phyloP scores from a whole-genome alignment of 2,888 invertebrate species.

The Cantharis nigra region DNA sequence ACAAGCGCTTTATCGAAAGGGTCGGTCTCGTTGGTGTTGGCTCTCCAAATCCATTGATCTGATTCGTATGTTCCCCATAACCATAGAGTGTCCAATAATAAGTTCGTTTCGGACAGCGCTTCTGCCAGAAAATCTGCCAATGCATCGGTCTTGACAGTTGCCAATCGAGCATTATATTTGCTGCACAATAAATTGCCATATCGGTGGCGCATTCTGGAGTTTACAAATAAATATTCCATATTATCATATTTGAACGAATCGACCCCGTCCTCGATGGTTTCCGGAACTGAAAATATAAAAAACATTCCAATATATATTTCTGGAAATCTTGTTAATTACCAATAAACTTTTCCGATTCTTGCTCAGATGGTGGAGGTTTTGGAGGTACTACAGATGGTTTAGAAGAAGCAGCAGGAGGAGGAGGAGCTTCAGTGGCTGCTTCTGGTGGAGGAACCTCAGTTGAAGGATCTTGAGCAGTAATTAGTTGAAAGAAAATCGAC shows the following conservation, averaged over 20 bases:
- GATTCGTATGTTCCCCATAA: background rate
- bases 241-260: background rate
- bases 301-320: background rate
- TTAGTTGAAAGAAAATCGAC: background rate
- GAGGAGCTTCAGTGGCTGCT: no score
- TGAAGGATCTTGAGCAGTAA: background rate
- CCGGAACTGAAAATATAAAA: background rate
- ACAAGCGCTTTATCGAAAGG: accelerated
- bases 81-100: conserved; percentile 51
- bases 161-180: conserved; percentile 42
- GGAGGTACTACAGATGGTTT: no score
- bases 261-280: background rate
- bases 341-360: background rate
- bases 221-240: background rate
- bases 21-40: background rate
- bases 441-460: no score
- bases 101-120: conserved; percentile 56
- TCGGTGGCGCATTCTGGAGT: background rate
- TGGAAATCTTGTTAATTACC: background rate
- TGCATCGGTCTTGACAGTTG: conserved; percentile 54
- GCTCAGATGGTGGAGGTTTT: no score
- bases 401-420: no score
- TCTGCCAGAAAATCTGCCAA: conserved; percentile 59
- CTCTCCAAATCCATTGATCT: background rate
- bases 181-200: background rate